Evolutionary conservation across 1,140 invertebrate genomes (phyloP).

Genomic region (Heliconius himera): DNA sequence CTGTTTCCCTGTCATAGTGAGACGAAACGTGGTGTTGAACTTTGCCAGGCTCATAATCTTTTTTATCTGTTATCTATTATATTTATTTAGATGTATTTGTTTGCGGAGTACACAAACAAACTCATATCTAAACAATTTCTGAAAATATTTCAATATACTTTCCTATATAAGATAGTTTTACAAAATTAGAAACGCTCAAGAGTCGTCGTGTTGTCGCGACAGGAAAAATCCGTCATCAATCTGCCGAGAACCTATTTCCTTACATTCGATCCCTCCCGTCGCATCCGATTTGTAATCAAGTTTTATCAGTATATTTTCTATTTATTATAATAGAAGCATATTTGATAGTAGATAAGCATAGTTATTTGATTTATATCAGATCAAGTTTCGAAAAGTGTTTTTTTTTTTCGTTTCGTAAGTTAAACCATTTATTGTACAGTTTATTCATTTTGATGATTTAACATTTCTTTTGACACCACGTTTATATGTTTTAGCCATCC

Average conservation of each 20-base stretch:
- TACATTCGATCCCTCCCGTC: background rate
- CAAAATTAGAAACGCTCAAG: conserved; percentile 33
- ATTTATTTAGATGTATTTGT: no score
- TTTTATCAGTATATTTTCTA: conserved; percentile 20
- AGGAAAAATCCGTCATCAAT: conserved; percentile 37
- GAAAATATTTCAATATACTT: background rate
- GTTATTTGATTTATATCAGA: no score
- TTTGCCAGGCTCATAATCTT: no score
- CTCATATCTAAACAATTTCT: background rate
- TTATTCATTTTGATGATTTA: no score
- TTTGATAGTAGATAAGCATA: background rate
- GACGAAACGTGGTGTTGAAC: no score
- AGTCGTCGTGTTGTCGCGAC: conserved; percentile 32
- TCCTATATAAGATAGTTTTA: background rate
- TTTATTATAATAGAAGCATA: conserved; percentile 17
- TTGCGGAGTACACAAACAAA: background rate
- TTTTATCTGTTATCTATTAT: no score
- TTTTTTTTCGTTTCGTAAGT: no score
- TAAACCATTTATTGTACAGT: no score
- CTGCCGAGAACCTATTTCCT: conserved; percentile 35
- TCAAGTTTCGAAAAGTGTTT: no score
- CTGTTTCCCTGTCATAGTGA: no score
- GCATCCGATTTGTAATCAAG: conserved; percentile 12
- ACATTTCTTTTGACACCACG: no score
- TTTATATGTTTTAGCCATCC: no score